Evolutionary conservation across 2,888 invertebrate species (phyloP).

Genomic region (Athalia rosae): DNA sequence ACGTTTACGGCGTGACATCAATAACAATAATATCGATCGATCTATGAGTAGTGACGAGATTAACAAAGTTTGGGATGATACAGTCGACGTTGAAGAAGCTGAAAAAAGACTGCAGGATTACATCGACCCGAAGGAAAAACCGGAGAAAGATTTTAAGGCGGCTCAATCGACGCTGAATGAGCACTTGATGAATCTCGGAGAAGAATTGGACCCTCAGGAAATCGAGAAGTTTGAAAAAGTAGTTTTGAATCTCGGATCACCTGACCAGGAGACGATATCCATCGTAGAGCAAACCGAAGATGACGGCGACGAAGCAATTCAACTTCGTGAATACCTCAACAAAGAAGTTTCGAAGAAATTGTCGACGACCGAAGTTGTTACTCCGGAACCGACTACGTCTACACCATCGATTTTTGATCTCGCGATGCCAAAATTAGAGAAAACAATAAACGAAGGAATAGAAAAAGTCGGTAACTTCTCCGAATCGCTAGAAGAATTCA

Average conservation of each 20-base stretch:
- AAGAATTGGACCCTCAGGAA: not conserved
- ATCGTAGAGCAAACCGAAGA: not conserved
- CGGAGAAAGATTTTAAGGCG: slow-evolving; percentile 20
- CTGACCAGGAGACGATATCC: not conserved
- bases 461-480: slow-evolving; percentile 59
- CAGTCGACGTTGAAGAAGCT: slow-evolving; percentile 49
- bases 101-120: slow-evolving; percentile 50
- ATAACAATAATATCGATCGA: slow-evolving; percentile 26
- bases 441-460: slow-evolving; percentile 56
- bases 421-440: slow-evolving; percentile 58
- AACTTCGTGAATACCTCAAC: slow-evolving; percentile 18
- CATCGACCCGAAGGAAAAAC: slow-evolving; percentile 22
- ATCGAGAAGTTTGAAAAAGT: slow-evolving; percentile 13
- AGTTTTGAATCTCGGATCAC: slow-evolving; percentile 20
- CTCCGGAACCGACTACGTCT: not conserved
- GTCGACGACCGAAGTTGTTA: not conserved
- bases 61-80: slow-evolving; percentile 51
- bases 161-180: slow-evolving; percentile 25
- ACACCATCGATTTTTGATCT: slow-evolving; percentile 54
- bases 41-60: slow-evolving; percentile 42
- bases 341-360: slow-evolving; percentile 41
- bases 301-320: not conserved
- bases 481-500: slow-evolving; percentile 58
- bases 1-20: slow-evolving; percentile 18
- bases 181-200: slow-evolving; percentile 19